Conservation (phyloP, 2,888 invertebrate genomes). For the Hyposoter dolosus region DNA sequence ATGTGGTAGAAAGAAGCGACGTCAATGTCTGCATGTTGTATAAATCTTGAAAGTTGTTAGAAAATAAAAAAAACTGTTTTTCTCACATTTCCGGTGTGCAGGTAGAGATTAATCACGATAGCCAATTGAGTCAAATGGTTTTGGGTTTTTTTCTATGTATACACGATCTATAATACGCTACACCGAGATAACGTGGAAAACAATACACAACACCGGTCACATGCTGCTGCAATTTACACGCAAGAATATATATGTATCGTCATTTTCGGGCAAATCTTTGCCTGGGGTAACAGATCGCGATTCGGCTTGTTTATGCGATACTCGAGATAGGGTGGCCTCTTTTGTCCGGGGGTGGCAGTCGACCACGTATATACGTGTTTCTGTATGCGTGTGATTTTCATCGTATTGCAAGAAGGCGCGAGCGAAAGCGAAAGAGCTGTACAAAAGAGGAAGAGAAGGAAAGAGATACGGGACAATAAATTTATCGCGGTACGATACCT, state of each 20-base stretch:
- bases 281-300: constrained; percentile 77
- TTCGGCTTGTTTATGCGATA: constrained; percentile 80
- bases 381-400: constrained; percentile 51
- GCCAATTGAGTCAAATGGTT: constrained; percentile 14
- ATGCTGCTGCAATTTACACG: constrained; percentile 14
- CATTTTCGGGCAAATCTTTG: constrained; percentile 56
- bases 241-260: background rate
- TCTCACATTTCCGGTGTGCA: background rate
- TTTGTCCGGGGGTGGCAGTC: constrained; percentile 79
- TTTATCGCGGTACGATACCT: constrained; percentile 70
- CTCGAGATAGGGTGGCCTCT: constrained; percentile 76
- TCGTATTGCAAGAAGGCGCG: constrained; percentile 32
- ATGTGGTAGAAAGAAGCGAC: background rate
- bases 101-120: background rate
- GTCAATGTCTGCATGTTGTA: background rate
- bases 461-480: constrained; percentile 64
- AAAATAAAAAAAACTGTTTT: background rate
- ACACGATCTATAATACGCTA: constrained; percentile 25
- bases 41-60: background rate
- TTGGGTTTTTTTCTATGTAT: background rate
- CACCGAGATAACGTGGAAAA: constrained; percentile 20
- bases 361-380: constrained; percentile 38
- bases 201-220: constrained; percentile 23
- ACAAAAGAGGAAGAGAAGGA: constrained; percentile 27
- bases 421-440: constrained; percentile 29